phyloP scores from a whole-genome alignment of 2,888 invertebrate species.

The Patella ulyssiponensis region DNA sequence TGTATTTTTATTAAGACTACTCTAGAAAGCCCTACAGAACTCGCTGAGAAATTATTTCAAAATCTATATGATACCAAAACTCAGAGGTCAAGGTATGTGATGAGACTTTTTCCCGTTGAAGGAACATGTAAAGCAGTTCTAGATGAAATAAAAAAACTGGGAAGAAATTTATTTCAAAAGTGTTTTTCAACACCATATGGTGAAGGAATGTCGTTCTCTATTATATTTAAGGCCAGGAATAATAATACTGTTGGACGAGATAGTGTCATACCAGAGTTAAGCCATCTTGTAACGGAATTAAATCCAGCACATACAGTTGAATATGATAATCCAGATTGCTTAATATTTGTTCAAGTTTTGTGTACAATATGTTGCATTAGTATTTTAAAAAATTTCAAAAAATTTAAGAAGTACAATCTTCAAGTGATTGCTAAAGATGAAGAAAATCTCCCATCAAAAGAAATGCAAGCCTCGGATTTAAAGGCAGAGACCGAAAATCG shows the following conservation, averaged over 20 bases:
- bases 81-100: slow-evolving; percentile 82
- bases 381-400: slow-evolving; percentile 84
- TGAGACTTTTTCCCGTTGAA: slow-evolving; percentile 87
- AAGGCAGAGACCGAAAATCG: no score
- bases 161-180: slow-evolving; percentile 79
- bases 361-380: slow-evolving; percentile 85
- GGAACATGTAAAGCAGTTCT: slow-evolving; percentile 83
- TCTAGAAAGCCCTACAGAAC: slow-evolving; percentile 81
- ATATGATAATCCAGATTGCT: slow-evolving; percentile 81
- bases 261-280: slow-evolving; percentile 77
- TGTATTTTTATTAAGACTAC: slow-evolving; percentile 87
- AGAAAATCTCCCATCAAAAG: neutral
- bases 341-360: slow-evolving; percentile 87
- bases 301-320: slow-evolving; percentile 81
- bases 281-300: slow-evolving; percentile 78
- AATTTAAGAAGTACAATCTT: slow-evolving; percentile 88
- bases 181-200: slow-evolving; percentile 76
- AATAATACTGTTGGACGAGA: slow-evolving; percentile 77
- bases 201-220: slow-evolving; percentile 50
- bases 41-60: slow-evolving; percentile 82
- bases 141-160: slow-evolving; percentile 81
- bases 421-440: slow-evolving; percentile 74
- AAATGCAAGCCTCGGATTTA: no score
- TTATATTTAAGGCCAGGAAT: slow-evolving; percentile 63
- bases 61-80: slow-evolving; percentile 81